Evolutionary conservation across 2,888 invertebrate genomes (phyloP), one percentile per base, ranked within the genome.

Genomic region (Drosophila suboccidentalis): DNA sequence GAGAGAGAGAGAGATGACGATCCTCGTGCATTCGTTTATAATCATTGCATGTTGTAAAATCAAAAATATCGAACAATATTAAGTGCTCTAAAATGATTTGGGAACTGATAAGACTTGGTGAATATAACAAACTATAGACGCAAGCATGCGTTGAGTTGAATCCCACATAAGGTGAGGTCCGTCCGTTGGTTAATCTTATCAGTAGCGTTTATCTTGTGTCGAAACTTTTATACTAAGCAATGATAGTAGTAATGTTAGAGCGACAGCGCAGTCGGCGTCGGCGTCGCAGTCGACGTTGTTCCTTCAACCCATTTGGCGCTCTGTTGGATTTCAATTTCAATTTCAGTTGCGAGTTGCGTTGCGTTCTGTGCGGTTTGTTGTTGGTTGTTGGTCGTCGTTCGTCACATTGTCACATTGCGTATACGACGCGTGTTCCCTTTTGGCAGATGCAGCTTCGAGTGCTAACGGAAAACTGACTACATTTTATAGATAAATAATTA

Each of bases 291-390:
- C 65, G 65, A 46, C 44, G 65, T 17, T 51, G 54, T 57, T 79
- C 75, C 58, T 79, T 79, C 58, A 39, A 73, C 63, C 53, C 69
- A 43, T 62, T 80, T 50, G 78, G 49, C 78, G 73, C 39, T 59
- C 34, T 50, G 44, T 41, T 61, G 36, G 50, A 49, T 47, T 61
- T 61, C 54, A 41, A 38, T 38, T 38, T 55, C 43, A 50, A 55
- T 69, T 80, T 89, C 55, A 89, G 85, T 89, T 82, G 80, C 54
- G 54, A 71, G 69, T 74, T 80, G 86, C 55, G 70, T 85, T 69
- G 71, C 87, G 77, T 75, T 89, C 77, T 86, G 89, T 78, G 71
- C 80, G 80, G 89, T 80, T 55, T 39, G 66, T 19, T 50, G 44
- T 38, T 57, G 8, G 29, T 26, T 4, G 26, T 26, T 26, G 26